Evolutionary conservation across 2,888 invertebrate species (phyloP).

Genomic region (Thereva nobilitata): DNA sequence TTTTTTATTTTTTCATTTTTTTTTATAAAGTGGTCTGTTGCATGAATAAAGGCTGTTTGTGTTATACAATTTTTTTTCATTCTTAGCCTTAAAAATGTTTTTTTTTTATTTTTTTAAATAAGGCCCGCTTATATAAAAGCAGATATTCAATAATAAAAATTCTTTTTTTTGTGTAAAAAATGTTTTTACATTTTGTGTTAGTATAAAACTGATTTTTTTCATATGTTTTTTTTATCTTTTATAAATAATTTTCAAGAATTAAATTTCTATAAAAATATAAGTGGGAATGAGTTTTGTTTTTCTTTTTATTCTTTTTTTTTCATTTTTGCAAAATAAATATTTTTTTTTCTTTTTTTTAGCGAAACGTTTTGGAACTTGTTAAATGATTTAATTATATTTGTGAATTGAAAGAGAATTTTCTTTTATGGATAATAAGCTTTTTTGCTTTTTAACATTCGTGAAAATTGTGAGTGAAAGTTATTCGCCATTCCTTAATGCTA

Average conservation of each 20-base stretch:
- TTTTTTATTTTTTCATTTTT: background rate
- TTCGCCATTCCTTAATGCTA: no score
- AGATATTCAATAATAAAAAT: constrained; percentile 5
- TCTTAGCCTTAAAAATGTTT: constrained; percentile 23
- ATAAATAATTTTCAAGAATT: constrained; percentile 19
- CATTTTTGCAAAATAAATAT: constrained; percentile 29
- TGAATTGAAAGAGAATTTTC: no score
- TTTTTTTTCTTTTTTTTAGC: background rate
- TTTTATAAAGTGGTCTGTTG: constrained; percentile 35
- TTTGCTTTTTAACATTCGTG: no score
- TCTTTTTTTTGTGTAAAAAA: constrained; percentile 9
- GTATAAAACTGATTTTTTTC: constrained; percentile 8
- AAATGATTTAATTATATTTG: constrained; percentile 10
- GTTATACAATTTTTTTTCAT: constrained; percentile 11
- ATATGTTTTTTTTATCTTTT: constrained; percentile 9
- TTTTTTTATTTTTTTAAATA: constrained; percentile 12
- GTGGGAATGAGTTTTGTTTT: constrained; percentile 21
- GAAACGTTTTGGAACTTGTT: constrained; percentile 19
- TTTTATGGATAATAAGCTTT: no score
- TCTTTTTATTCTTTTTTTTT: constrained; percentile 1
- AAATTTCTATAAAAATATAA: constrained; percentile 27
- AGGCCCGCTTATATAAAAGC: constrained; percentile 32
- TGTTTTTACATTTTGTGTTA: constrained; percentile 16
- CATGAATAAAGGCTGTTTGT: constrained; percentile 23
- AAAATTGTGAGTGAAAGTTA: no score